Conservation (phyloP, 2,113 vertebrate genomes). For the Castor canadensis region DNA sequence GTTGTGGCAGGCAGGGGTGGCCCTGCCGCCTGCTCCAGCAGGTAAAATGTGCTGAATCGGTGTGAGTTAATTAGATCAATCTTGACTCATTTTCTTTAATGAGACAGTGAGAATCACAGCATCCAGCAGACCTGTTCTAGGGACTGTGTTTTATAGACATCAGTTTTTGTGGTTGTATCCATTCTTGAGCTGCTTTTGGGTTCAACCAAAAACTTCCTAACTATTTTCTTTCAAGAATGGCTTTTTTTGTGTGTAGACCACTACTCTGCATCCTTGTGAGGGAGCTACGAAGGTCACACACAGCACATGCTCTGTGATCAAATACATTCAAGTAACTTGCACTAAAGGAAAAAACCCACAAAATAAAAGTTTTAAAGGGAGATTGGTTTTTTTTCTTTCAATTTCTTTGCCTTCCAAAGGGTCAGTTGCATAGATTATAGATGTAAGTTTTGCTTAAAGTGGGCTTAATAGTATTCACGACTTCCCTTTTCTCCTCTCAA, state of each 20-base stretch:
- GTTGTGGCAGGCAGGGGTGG: constrained; percentile 36
- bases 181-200: background rate
- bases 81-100: constrained; percentile 79
- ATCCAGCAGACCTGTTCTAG: constrained; percentile 53
- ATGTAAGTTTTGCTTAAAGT: constrained; percentile 76
- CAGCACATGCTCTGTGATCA: background rate
- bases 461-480: constrained; percentile 70
- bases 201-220: background rate
- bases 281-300: background rate
- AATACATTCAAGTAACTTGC: background rate
- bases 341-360: background rate
- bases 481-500: constrained; percentile 71
- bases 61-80: constrained; percentile 76
- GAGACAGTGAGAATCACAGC: constrained; percentile 16
- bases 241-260: background rate
- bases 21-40: background rate
- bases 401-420: constrained; percentile 48
- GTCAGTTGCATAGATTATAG: constrained; percentile 70
- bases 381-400: constrained; percentile 51
- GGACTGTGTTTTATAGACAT: constrained; percentile 2
- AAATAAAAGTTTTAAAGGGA: background rate
- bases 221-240: background rate
- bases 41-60: constrained; percentile 46
- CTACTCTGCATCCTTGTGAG: too few relatives aligned
- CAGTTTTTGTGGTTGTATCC: background rate